Evolutionary conservation across 2,113 vertebrate species (phyloP), one percentile per base, ranked within the genome.

Genomic region (Pungitius pungitius): DNA sequence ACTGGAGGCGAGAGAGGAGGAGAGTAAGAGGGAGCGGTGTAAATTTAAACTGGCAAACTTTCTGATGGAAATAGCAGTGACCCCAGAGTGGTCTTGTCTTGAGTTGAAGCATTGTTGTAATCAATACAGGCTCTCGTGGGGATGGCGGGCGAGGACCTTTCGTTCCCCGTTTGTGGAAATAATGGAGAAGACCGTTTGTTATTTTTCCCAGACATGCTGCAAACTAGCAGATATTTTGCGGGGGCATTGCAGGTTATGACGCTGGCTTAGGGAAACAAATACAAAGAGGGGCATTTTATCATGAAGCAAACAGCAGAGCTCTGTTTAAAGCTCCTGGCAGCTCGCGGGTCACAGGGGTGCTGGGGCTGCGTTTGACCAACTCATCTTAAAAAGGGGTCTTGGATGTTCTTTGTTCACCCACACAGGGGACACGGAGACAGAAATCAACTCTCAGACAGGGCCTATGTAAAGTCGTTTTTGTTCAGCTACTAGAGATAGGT

Each of bases 41-140:
- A 93, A 93, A 93, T 94, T 93, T 93, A 93, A 93, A 93, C 89
- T 91, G 83, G 90, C 89, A 92, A 94, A 95, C 91, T 93, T 94
- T 94, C 90, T 91, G 90, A 93, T 93, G 91, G 92, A 94, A 93
- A 93, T 90, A 91, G 89, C 88, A 59, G 82, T 93, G 93, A 94
- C 93, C 94, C 91, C 85, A 80, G 84, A 88, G 90, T 89, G 86
- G 90, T 91, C 90, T 91, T 92, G 90, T 92, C 87, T 91, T 88
- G 87, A 90, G 92, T 90, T 88, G 91, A 93, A 93, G 90, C 90
- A 93, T 94, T 89, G 92, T 91, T 93, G 92, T 93, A 94, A 94
- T 95, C 93, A 94, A 94, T 95, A 94, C 85, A 56, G 80, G 85
- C 91, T 90, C 93, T 92, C 91, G 72, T 73, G 91, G 91, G 92